phyloP scores from a whole-genome alignment of 64 coral and sea anemone genomes.

The Stichodactyla mertensii region DNA sequence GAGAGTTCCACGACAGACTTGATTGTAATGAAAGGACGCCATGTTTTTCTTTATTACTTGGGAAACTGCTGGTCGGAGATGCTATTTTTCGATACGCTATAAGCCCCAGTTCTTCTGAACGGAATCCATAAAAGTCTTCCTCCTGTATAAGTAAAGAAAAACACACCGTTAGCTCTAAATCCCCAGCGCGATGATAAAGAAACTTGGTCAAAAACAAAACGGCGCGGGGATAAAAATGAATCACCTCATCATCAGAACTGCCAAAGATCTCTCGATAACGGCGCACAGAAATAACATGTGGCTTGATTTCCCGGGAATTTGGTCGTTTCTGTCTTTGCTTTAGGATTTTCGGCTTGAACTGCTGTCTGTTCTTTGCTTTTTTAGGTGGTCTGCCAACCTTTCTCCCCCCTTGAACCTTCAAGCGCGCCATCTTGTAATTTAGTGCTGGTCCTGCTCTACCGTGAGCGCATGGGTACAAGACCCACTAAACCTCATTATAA shows the following conservation, averaged over 20 bases:
- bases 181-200: constrained; percentile 22
- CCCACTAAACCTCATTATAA: not conserved
- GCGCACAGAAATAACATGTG: constrained; percentile 69
- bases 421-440: constrained; percentile 93
- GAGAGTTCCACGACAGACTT: constrained; percentile 36
- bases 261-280: constrained; percentile 98
- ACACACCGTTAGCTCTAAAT: constrained; percentile 31
- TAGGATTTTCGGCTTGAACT: constrained; percentile 46
- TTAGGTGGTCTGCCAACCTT: constrained; percentile 51
- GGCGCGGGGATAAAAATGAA: constrained; percentile 37
- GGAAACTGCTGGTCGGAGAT: not conserved
- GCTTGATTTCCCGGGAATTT: constrained; percentile 38
- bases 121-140: constrained; percentile 88
- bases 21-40: constrained; percentile 26
- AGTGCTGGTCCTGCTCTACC: constrained; percentile 25
- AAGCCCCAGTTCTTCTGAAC: constrained; percentile 84
- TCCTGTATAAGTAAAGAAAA: constrained; percentile 57
- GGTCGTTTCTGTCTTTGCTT: constrained; percentile 8
- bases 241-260: constrained; percentile 98
- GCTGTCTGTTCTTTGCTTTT: constrained; percentile 41
- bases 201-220: constrained; percentile 19
- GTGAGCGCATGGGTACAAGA: constrained; percentile 57
- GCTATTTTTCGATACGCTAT: constrained; percentile 62
- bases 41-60: constrained; percentile 33
- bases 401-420: constrained; percentile 80